Evolutionary conservation across 2,797 vertebrate genomes (phyloP).

Genomic region (Protosalanx chinensis): DNA sequence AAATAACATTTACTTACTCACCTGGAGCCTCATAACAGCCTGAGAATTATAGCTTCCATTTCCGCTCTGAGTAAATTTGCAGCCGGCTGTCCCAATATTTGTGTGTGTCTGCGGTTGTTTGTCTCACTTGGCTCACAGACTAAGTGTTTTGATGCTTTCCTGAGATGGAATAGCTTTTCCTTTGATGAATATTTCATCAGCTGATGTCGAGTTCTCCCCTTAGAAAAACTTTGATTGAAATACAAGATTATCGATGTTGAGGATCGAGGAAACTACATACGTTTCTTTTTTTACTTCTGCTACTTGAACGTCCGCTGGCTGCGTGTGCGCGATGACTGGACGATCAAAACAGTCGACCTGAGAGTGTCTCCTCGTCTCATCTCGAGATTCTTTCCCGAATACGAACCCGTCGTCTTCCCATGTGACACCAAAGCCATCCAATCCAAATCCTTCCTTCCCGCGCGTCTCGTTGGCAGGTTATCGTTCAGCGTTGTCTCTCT

Average conservation of each 20-base stretch:
- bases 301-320: neutral
- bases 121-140: slow-evolving; percentile 3
- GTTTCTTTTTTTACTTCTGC: neutral
- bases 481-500: slow-evolving; percentile 93
- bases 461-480: slow-evolving; percentile 73
- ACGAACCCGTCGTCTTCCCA: neutral
- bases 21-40: neutral
- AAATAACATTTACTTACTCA: slow-evolving; percentile 19
- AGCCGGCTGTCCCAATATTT: neutral
- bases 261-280: neutral
- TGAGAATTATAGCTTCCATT: too few relatives aligned
- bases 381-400: neutral
- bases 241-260: neutral
- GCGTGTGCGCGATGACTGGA: neutral
- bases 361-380: neutral
- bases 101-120: neutral
- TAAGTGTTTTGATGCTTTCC: slow-evolving; percentile 3
- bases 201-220: neutral
- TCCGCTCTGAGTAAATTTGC: too few relatives aligned
- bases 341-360: neutral
- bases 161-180: neutral
- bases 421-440: too few relatives aligned
- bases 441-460: neutral
- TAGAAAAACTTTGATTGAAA: neutral
- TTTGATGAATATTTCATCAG: neutral